A percentile compares a stretch with the other conserved stretches of the same genome.
These are phyloP conservation scores for Pycnomerus fuliginosus DNA, from an alignment of 2,888 invertebrate species.

Conservation along the genomic window DNA sequence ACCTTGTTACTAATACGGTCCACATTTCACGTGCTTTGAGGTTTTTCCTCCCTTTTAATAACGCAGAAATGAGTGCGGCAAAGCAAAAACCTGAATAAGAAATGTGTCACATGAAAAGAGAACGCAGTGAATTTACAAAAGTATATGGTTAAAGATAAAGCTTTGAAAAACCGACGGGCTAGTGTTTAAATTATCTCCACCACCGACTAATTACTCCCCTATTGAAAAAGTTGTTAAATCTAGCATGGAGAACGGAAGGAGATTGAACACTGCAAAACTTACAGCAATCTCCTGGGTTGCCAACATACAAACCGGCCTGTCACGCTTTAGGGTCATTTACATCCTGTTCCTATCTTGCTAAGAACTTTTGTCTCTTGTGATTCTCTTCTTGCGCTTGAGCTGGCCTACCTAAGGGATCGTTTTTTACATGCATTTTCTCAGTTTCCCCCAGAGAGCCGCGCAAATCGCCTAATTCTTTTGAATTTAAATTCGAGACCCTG, in stretches of 20 bases:
- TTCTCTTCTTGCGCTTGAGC: too few species aligned
- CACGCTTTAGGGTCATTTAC: constrained; percentile 14
- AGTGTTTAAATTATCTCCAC: constrained; percentile 8
- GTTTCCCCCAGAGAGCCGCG: constrained; percentile 2
- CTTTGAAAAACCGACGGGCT: too few species aligned
- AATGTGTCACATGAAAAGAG: too few species aligned
- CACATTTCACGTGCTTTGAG: too few species aligned
- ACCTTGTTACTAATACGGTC: too few species aligned
- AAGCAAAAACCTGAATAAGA: too few species aligned
- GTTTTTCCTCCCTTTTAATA: too few species aligned
- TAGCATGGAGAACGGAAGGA: constrained; percentile 5
- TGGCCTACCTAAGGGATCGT: constrained; percentile 5
- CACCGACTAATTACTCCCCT: constrained; percentile 12
- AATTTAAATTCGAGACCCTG: too few species aligned
- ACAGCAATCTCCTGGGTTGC: constrained; percentile 4
- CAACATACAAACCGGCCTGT: constrained; percentile 10
- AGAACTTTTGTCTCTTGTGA: constrained; percentile 14
- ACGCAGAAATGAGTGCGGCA: too few species aligned
- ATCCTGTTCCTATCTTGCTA: constrained; percentile 5
- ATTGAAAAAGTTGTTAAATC: constrained; percentile 11
- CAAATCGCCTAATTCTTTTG: constrained; percentile 12
- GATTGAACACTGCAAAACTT: neutral
- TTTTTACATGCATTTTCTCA: constrained; percentile 8
- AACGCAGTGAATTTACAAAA: too few species aligned
- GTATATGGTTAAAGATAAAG: too few species aligned